Conservation (phyloP, 2,797 vertebrate species). For the Gallinago nigripennis region DNA sequence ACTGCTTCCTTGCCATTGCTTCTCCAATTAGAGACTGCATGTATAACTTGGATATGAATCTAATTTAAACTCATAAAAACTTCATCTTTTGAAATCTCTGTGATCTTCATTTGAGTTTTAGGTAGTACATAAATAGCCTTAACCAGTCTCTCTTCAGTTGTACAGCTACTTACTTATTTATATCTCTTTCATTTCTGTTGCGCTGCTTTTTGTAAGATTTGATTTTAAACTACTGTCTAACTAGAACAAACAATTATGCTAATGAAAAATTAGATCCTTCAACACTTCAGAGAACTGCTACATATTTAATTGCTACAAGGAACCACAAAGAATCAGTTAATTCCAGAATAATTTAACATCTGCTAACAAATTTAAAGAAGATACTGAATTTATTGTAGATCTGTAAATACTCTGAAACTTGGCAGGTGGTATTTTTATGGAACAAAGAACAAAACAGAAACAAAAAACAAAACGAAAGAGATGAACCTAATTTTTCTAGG, state of each 20-base stretch:
- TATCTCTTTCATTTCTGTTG: constrained; percentile 33
- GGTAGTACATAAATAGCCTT: constrained; percentile 36
- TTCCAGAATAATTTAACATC: constrained; percentile 67
- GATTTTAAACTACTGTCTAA: constrained; percentile 54
- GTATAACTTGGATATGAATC: constrained; percentile 9
- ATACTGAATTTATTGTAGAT: constrained; percentile 64
- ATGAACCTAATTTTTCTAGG: not conserved
- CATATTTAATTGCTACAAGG: constrained; percentile 66
- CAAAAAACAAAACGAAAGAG: not conserved
- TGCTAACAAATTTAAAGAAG: constrained; percentile 64
- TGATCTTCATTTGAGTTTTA: constrained; percentile 45
- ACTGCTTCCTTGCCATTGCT: not conserved
- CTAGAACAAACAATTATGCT: constrained; percentile 68
- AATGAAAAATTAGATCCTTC: constrained; percentile 69
- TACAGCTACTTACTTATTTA: constrained; percentile 57
- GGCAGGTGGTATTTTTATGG: constrained; percentile 71
- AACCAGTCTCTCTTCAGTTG: constrained; percentile 15
- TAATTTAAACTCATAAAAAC: constrained; percentile 48
- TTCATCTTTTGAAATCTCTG: constrained; percentile 38
- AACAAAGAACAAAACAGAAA: not conserved
- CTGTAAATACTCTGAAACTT: constrained; percentile 66
- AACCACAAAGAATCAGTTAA: constrained; percentile 55
- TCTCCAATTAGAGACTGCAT: not conserved
- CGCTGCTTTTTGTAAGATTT: constrained; percentile 39
- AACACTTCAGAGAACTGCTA: constrained; percentile 52